These are phyloP conservation scores for Panzeria rudis DNA, from an alignment of 2,888 invertebrate species.

Conservation along the genomic window DNA sequence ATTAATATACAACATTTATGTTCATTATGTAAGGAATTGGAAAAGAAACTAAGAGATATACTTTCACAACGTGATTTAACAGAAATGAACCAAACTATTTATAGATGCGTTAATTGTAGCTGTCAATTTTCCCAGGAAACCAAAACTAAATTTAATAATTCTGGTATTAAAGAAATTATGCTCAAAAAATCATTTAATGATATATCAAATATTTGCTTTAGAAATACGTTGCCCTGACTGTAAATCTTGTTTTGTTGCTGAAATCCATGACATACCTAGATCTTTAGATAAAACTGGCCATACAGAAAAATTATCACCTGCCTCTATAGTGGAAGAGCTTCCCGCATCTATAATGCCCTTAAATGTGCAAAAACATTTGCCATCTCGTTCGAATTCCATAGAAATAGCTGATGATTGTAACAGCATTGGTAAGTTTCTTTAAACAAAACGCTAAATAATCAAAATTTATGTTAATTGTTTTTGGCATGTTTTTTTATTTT, in stretches of 20 bases:
- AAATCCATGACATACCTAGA: conserved; percentile 79
- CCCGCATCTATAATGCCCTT: conserved; percentile 71
- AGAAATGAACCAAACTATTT: conserved; percentile 84
- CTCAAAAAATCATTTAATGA: not conserved
- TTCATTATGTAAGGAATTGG: conserved; percentile 82
- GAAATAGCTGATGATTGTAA: conserved; percentile 76
- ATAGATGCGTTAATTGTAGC: conserved; percentile 87
- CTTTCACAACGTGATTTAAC: conserved; percentile 84
- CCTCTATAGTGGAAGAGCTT: conserved; percentile 77
- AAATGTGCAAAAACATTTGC: conserved; percentile 24
- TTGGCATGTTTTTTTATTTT: conserved; percentile 65
- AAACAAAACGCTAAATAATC: not conserved
- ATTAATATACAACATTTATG: not conserved
- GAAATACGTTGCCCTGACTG: conserved; percentile 86
- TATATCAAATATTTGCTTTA: conserved; percentile 60
- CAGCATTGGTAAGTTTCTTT: conserved; percentile 79
- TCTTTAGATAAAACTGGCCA: conserved; percentile 74
- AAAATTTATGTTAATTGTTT: conserved; percentile 16
- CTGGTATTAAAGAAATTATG: conserved; percentile 74
- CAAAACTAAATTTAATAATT: conserved; percentile 75
- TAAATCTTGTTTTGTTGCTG: conserved; percentile 85
- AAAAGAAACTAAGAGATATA: conserved; percentile 83
- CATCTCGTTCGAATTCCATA: conserved; percentile 11
- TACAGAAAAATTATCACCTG: conserved; percentile 77
- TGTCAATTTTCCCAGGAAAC: conserved; percentile 86